Percentiles rank a stretch among this genome's conserved stretches.
These are phyloP conservation scores for Anodontia alba DNA, from an alignment of 2,888 invertebrate genomes.

Conservation along the genomic window DNA sequence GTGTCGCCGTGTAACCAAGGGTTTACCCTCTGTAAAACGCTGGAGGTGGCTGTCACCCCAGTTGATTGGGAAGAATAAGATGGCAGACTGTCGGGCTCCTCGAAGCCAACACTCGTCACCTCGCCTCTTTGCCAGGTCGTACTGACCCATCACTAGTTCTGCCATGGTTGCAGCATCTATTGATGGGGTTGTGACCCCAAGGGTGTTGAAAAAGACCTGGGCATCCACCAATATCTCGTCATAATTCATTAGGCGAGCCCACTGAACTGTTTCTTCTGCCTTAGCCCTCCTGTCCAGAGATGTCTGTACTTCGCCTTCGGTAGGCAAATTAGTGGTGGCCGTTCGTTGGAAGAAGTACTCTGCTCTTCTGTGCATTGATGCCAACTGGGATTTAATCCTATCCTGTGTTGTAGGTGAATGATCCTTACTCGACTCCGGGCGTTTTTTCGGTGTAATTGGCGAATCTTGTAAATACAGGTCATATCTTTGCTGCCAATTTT, in stretches of 20 bases:
- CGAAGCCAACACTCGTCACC: neutral
- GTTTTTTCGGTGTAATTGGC: neutral
- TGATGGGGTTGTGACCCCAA: neutral
- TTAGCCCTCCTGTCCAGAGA: neutral
- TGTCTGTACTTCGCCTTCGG: neutral
- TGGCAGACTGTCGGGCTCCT: neutral
- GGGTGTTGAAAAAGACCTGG: neutral
- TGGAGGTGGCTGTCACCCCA: neutral
- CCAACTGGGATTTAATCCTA: neutral
- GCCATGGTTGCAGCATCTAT: neutral
- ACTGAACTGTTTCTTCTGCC: neutral
- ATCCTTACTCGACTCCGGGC: too few relatives aligned
- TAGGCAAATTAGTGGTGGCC: neutral
- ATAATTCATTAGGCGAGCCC: neutral
- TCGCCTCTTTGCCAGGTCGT: neutral
- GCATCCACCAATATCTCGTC: neutral
- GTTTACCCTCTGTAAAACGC: neutral
- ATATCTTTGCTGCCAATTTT: neutral
- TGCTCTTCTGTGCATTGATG: neutral
- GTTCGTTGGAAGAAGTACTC: neutral
- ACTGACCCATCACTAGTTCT: neutral
- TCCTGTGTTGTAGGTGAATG: neutral
- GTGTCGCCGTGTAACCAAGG: neutral
- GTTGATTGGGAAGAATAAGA: neutral
- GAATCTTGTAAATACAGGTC: neutral